Evolutionary conservation across 2,797 vertebrate species (phyloP), one percentile per base, ranked within the genome.

Genomic region (Ficedula albicollis): DNA sequence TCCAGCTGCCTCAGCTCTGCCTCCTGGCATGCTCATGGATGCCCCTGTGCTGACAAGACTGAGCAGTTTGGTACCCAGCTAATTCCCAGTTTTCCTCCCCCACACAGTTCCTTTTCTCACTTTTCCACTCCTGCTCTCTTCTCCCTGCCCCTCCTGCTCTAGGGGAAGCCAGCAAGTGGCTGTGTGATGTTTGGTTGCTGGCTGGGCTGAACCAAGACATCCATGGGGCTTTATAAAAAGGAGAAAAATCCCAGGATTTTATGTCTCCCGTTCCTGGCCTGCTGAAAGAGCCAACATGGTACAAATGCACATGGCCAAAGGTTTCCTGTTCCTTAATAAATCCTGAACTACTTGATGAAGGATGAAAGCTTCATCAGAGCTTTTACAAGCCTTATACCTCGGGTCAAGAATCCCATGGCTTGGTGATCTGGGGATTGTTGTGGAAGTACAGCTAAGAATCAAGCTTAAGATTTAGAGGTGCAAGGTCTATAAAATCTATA

Each of bases 121-220:
- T 77, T 73, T 62, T 44, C 34, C 15, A 6, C 4, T 32, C 6
- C 18, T 22, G 2, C 46, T 64, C 19, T 19, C 30, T 51, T 52
- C 15, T 34, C 10, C 15, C 15, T 0, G 0, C 39, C 34, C 20
- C 36, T 77, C 29, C 32, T 18, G 16, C 25, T 11, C 9, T 4
- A 18, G 7, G 5, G 20, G 3, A 5, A 11, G 27, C 4, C 22
- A 68, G 19, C 1, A 4, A 73, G 39, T 6, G 15, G 8, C 49
- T 68, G 3, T 44, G 60, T 54, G 21, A 2, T 17, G 7, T 22
- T 77, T 63, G 15, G 29, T 10, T 41, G 23, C 38, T 23, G 6
- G 3, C 29, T 59, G 41, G 5, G 2, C 66, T 82, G 38, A 74
- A 73, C 4, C 10, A 15, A 20, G 3, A 23, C 15, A n/a, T 27